Conservation (phyloP, 2,113 vertebrate genomes). For the Hiodon alosoides region DNA sequence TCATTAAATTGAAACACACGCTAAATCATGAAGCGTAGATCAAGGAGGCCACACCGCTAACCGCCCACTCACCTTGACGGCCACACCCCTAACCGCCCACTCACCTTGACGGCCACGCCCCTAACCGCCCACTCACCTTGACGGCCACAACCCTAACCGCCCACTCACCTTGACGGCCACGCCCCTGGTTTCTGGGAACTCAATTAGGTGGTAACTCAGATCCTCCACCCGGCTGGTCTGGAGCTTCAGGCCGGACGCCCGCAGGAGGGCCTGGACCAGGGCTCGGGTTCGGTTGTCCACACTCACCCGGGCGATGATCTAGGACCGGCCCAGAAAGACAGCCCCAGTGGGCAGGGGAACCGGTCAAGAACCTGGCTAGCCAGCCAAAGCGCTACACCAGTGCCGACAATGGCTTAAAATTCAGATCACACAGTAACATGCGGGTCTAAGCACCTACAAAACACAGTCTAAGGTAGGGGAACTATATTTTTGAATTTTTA, state of each 20-base stretch:
- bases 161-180: constrained; percentile 82
- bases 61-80: background rate
- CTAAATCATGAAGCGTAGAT: background rate
- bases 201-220: constrained; percentile 85
- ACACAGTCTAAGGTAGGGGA: too few species aligned
- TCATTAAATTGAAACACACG: background rate
- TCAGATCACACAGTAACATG: too few species aligned
- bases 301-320: constrained; percentile 95
- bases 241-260: constrained; percentile 75
- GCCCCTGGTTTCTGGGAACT: constrained; percentile 87
- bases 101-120: constrained; percentile 86
- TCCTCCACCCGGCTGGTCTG: constrained; percentile 91
- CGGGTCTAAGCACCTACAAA: too few species aligned
- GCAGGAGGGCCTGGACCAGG: constrained; percentile 82
- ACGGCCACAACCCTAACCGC: background rate
- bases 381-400: too few species aligned
- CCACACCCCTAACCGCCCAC: background rate
- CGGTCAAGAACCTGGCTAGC: too few species aligned
- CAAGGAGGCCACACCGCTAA: constrained; percentile 68
- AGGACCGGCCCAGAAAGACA: background rate
- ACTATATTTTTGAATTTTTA: too few species aligned
- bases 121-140: constrained; percentile 38
- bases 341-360: background rate
- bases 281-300: constrained; percentile 94
- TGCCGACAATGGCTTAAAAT: too few species aligned